phyloP scores from a whole-genome alignment of 2,888 invertebrate species.

The Meta bourneti region DNA sequence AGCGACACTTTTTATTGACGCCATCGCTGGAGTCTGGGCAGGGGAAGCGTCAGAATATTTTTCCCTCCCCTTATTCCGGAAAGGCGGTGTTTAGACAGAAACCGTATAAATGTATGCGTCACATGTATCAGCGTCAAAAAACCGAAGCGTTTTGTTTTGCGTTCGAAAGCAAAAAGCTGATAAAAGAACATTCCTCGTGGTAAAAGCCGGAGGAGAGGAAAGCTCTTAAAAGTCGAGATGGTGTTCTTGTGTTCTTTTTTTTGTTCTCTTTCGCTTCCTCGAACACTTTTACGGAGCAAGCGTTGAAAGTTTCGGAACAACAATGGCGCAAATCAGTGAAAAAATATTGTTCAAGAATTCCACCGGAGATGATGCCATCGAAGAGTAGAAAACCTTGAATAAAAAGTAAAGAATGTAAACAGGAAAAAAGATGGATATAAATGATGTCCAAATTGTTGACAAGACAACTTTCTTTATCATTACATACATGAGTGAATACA shows the following conservation, averaged over 20 bases:
- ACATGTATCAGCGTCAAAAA: constrained; percentile 49
- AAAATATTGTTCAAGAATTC: background rate
- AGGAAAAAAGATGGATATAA: background rate
- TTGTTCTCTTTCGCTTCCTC: background rate
- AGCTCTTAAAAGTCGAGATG: constrained; percentile 45
- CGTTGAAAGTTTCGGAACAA: constrained; percentile 25
- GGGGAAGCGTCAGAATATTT: background rate
- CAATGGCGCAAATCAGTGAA: constrained; percentile 20
- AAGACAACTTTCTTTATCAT: background rate
- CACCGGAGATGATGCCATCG: background rate
- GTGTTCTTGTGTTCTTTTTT: background rate
- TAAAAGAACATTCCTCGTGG: constrained; percentile 44
- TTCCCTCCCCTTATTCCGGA: background rate
- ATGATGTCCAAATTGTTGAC: constrained; percentile 1
- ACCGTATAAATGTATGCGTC: constrained; percentile 57
- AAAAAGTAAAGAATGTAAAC: background rate
- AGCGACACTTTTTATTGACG: constrained; percentile 38
- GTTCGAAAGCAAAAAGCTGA: constrained; percentile 47
- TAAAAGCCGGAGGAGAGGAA: constrained; percentile 1
- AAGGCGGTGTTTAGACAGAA: constrained; percentile 32
- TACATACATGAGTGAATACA: background rate
- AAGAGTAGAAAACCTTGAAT: background rate
- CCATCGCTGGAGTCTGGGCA: background rate
- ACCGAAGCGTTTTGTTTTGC: constrained; percentile 53
- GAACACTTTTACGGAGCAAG: constrained; percentile 22